Evolutionary conservation across 1,140 invertebrate species (phyloP).

Genomic region (Zophobas atratus): DNA sequence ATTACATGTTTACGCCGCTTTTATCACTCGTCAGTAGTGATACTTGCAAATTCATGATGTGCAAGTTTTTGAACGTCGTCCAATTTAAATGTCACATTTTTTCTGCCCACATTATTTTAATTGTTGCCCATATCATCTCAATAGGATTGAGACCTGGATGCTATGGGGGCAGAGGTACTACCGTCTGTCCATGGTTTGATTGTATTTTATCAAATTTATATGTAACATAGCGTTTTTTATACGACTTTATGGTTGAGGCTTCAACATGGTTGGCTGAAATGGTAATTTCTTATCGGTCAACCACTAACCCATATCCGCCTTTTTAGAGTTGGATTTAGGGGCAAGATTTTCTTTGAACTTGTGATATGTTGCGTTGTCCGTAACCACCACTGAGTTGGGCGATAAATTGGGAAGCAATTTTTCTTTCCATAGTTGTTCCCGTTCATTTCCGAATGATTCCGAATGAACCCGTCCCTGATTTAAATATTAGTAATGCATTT

Average conservation of each 20-base stretch:
- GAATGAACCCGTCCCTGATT: too few species aligned
- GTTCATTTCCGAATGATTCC: too few species aligned
- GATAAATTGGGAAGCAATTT: slow-evolving; percentile 52
- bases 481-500: too few species aligned
- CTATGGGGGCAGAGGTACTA: slow-evolving; percentile 17
- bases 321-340: slow-evolving; percentile 53
- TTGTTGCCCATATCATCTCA: too few species aligned
- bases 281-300: slow-evolving; percentile 48
- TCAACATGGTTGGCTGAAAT: slow-evolving; percentile 31
- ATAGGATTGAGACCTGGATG: too few species aligned
- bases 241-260: slow-evolving; percentile 38
- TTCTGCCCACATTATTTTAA: too few species aligned
- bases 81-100: too few species aligned
- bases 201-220: slow-evolving; percentile 10
- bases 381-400: slow-evolving; percentile 60
- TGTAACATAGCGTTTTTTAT: slow-evolving; percentile 31
- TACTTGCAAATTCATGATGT: too few species aligned
- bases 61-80: too few species aligned
- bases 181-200: slow-evolving; percentile 20
- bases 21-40: too few species aligned
- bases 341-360: slow-evolving; percentile 56
- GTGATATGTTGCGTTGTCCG: slow-evolving; percentile 67
- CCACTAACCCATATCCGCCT: slow-evolving; percentile 60
- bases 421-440: too few species aligned
- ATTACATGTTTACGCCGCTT: too few species aligned